These are phyloP conservation scores for Paratilapia polleni DNA, from an alignment of 2,113 vertebrate species.

Conservation along the genomic window DNA sequence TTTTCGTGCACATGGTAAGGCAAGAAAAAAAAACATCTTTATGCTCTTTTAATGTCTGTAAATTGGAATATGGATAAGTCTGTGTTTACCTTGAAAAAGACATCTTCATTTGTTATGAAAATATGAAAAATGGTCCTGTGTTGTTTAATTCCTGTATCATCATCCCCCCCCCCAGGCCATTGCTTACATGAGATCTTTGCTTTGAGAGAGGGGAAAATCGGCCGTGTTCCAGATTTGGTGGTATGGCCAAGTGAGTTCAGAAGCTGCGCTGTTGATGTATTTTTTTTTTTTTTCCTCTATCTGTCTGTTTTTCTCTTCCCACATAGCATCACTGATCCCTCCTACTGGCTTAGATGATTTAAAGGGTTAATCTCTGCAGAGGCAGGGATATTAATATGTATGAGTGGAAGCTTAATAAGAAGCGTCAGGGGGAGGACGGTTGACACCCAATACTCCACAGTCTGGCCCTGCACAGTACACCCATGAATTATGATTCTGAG, in stretches of 20 bases:
- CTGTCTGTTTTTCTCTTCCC: slow-evolving; percentile 28
- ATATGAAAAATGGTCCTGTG: rapidly evolving
- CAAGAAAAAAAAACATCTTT: background rate
- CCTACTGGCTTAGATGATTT: slow-evolving; percentile 49
- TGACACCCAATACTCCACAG: slow-evolving; percentile 63
- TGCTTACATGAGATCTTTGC: slow-evolving; percentile 97
- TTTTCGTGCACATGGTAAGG: slow-evolving; percentile 93
- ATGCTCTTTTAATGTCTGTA: background rate
- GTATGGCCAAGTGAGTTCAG: slow-evolving; percentile 92
- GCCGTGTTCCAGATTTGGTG: slow-evolving; percentile 93
- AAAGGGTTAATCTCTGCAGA: slow-evolving; percentile 75
- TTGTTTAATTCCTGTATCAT: too few relatives aligned
- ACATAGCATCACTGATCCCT: slow-evolving; percentile 29
- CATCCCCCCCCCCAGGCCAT: too few relatives aligned
- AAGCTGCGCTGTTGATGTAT: slow-evolving; percentile 19
- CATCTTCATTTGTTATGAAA: background rate
- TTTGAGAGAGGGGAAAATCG: slow-evolving; percentile 93
- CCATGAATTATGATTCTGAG: slow-evolving; percentile 73
- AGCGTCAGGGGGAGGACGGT: slow-evolving; percentile 63
- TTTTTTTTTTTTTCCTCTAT: slow-evolving; percentile 9
- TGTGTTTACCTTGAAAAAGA: background rate
- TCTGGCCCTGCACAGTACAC: slow-evolving; percentile 40
- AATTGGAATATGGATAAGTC: background rate
- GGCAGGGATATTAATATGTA: slow-evolving; percentile 79
- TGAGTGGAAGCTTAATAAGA: slow-evolving; percentile 78